These are phyloP conservation scores for Heteromormyrus szaboi DNA, from an alignment of 2,797 vertebrate species.

Conservation along the genomic window DNA sequence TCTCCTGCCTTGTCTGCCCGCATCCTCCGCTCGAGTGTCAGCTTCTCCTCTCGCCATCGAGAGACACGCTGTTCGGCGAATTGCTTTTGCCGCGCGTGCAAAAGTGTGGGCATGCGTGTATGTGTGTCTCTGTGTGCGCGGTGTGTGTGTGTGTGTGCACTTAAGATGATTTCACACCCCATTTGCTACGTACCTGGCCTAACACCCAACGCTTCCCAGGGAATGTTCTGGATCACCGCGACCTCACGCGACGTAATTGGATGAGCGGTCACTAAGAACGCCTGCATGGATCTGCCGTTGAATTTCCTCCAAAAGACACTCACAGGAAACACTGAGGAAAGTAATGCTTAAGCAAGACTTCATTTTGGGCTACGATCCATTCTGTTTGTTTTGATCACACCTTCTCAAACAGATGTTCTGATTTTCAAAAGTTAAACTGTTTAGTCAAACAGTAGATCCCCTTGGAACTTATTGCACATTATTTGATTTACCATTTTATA, in stretches of 20 bases:
- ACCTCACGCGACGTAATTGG: neutral
- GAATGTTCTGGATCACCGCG: neutral
- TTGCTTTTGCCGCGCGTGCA: neutral
- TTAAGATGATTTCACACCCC: neutral
- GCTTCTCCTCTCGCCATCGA: neutral
- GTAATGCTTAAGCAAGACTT: neutral
- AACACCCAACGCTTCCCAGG: neutral
- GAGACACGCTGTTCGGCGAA: neutral
- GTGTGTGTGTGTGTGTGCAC: neutral
- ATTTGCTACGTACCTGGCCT: neutral
- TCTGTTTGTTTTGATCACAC: neutral
- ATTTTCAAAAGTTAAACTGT: neutral
- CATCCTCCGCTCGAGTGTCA: neutral
- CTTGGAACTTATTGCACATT: neutral
- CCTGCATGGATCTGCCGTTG: neutral
- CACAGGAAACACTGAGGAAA: neutral
- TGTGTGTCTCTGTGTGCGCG: neutral
- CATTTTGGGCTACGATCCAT: neutral
- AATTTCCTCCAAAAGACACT: neutral
- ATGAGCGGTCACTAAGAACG: neutral
- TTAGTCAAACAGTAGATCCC: neutral
- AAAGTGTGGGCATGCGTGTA: neutral
- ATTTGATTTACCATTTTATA: neutral
- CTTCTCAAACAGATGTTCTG: neutral
- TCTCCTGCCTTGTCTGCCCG: neutral